These are phyloP conservation scores for Drosophila neonasuta DNA, from an alignment of 2,888 invertebrate genomes.

Conservation along the genomic window DNA sequence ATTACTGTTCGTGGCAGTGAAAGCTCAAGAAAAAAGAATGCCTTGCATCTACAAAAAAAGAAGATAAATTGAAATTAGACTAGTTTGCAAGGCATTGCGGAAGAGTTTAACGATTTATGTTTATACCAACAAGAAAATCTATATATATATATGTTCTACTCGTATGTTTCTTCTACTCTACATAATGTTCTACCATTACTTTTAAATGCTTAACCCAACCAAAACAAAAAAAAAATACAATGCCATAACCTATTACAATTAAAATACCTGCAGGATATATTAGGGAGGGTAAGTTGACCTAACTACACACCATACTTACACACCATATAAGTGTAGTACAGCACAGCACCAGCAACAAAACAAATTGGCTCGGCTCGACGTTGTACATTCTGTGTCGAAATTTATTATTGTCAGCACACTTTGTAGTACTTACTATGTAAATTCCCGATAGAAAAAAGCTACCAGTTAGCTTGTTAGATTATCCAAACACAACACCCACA, in stretches of 20 bases:
- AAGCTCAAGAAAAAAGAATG: neutral
- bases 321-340: conserved; percentile 41
- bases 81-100: conserved; percentile 23
- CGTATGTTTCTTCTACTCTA: conserved; percentile 31
- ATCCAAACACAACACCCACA: conserved; percentile 16
- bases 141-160: conserved; percentile 12
- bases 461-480: conserved; percentile 1
- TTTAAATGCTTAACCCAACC: conserved; percentile 69
- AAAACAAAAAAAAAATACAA: conserved; percentile 27
- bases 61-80: neutral
- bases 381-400: conserved; percentile 51
- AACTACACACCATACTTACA: conserved; percentile 51
- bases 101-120: conserved; percentile 23
- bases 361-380: conserved; percentile 50
- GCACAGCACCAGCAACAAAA: conserved; percentile 10
- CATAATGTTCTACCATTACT: conserved; percentile 51
- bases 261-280: conserved; percentile 81
- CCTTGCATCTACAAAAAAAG: neutral
- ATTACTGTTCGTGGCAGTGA: too few species aligned
- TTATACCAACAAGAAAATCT: conserved; percentile 1
- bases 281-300: conserved; percentile 82
- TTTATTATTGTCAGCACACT: conserved; percentile 42
- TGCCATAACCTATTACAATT: conserved; percentile 55
- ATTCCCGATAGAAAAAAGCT: conserved; percentile 33
- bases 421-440: neutral